phyloP scores from a whole-genome alignment of 2,888 invertebrate genomes.

The Aphodius sticticus region DNA sequence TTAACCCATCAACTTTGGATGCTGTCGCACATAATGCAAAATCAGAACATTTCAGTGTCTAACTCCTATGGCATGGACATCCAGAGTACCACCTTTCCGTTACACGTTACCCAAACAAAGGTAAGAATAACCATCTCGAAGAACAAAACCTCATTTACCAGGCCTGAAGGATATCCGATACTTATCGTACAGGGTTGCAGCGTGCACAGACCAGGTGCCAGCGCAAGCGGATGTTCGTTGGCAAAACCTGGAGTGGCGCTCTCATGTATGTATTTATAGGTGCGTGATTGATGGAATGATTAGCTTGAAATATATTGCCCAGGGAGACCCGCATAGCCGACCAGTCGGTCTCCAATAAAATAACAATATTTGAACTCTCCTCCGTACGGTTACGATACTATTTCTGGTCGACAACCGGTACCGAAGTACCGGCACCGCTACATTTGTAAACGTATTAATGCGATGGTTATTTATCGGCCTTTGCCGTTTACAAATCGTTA shows the following conservation, averaged over 20 bases:
- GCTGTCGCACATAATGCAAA: too few relatives aligned
- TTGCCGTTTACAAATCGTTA: slow-evolving; percentile 4
- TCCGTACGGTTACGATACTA: neutral
- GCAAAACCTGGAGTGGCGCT: neutral
- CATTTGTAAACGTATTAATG: neutral
- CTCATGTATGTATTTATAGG: neutral
- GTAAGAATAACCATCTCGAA: neutral
- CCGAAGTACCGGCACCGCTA: neutral
- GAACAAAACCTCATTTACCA: neutral
- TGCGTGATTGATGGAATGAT: slow-evolving; percentile 4
- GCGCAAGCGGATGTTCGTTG: neutral
- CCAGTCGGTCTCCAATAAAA: neutral
- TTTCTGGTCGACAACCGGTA: neutral
- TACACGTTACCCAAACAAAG: neutral
- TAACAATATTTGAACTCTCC: neutral
- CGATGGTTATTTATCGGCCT: neutral
- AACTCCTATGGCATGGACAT: too few relatives aligned
- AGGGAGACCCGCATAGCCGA: too few relatives aligned
- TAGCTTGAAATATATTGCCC: neutral
- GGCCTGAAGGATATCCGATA: neutral
- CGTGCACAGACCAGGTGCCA: neutral
- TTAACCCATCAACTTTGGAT: too few relatives aligned
- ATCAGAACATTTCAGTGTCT: too few relatives aligned
- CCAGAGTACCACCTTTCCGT: too few relatives aligned
- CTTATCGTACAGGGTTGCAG: neutral